These are phyloP conservation scores for Onchidella celtica DNA, from an alignment of 2,888 invertebrate genomes.

Conservation along the genomic window DNA sequence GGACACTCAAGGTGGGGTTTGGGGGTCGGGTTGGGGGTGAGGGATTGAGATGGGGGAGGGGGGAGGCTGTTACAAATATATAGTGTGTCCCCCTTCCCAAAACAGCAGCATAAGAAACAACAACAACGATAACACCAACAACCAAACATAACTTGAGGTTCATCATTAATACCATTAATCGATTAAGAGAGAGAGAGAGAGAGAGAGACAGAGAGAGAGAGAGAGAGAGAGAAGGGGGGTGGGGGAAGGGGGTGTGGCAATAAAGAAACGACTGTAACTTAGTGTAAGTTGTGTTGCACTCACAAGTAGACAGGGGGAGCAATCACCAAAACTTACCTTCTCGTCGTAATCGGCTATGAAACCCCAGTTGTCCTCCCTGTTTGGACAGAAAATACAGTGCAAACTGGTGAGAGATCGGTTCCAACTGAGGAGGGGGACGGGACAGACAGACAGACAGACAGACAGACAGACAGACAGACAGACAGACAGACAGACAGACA, in stretches of 20 bases:
- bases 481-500: no score
- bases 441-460: background rate
- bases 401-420: no score
- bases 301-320: background rate
- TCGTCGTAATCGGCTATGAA: conserved; percentile 4
- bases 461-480: background rate
- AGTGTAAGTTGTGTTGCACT: no score
- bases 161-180: no score
- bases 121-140: no score
- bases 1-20: background rate
- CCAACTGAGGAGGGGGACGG: no score
- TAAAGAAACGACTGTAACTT: background rate
- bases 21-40: background rate
- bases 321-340: background rate
- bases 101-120: no score
- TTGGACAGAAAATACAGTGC: no score
- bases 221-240: conserved; percentile 16
- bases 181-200: conserved; percentile 4
- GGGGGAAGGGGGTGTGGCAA: background rate
- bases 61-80: no score
- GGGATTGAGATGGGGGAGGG: background rate
- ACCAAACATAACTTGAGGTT: no score
- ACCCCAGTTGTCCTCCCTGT: conserved; percentile 57
- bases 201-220: conserved; percentile 19
- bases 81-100: no score